Percentiles rank a stretch among this genome's conserved stretches.
phyloP scores from a whole-genome alignment of 2,888 invertebrate species.

The Zeuzera pyrina region DNA sequence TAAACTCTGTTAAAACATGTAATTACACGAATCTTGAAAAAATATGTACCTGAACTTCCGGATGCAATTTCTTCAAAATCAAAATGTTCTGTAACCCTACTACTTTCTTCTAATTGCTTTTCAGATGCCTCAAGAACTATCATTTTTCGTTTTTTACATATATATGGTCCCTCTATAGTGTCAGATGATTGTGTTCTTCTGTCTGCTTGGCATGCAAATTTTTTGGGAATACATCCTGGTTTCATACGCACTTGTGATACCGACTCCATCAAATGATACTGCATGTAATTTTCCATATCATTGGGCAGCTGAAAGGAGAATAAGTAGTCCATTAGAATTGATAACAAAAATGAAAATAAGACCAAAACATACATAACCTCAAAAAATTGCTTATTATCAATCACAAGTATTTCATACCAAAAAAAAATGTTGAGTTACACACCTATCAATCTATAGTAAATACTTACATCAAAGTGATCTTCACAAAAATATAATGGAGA shows the following conservation, averaged over 20 bases:
- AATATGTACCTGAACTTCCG: conserved; percentile 6
- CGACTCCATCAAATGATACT: conserved; percentile 16
- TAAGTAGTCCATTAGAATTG: conserved; percentile 1
- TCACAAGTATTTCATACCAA: no score
- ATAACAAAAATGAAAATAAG: neutral
- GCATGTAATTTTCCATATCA: conserved; percentile 17
- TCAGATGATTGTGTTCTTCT: conserved; percentile 10
- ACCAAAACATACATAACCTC: conserved; percentile 3
- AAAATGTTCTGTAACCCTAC: conserved; percentile 2
- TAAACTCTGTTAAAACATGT: neutral
- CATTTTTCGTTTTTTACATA: conserved; percentile 10
- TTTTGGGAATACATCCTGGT: conserved; percentile 15
- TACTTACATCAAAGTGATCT: conserved; percentile 7
- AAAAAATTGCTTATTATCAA: conserved; percentile 1
- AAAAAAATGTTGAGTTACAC: neutral
- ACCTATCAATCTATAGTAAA: neutral
- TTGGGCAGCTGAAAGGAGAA: conserved; percentile 16
- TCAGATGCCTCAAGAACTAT: conserved; percentile 4
- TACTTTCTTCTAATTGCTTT: conserved; percentile 6
- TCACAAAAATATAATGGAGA: conserved; percentile 11
- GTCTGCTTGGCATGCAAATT: conserved; percentile 17
- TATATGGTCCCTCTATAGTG: conserved; percentile 8
- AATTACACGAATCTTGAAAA: conserved; percentile 1
- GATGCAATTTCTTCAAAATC: conserved; percentile 5
- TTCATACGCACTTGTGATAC: conserved; percentile 15